Percentiles rank a stretch among this genome's conserved stretches.
These are phyloP conservation scores for Icerya purchasi DNA, from an alignment of 2,888 invertebrate species.

Conservation along the genomic window DNA sequence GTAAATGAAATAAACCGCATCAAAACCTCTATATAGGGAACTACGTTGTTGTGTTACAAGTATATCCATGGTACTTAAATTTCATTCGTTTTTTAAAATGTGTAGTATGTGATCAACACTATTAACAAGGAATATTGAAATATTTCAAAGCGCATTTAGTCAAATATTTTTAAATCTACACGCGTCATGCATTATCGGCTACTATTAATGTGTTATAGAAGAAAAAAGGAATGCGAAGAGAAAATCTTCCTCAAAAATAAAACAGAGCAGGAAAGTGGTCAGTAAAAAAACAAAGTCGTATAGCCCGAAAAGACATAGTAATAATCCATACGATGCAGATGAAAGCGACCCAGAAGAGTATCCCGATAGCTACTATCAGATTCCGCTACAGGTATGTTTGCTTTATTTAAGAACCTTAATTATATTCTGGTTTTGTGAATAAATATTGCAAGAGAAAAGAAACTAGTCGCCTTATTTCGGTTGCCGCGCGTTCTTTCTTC, in stretches of 20 bases:
- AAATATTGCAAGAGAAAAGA: background rate
- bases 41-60: no score
- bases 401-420: background rate
- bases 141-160: no score
- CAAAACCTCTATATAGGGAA: no score
- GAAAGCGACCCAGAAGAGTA: constrained; percentile 38
- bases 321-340: constrained; percentile 28
- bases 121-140: no score
- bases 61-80: no score
- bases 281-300: constrained; percentile 11
- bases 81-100: no score
- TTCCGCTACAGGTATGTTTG: constrained; percentile 43
- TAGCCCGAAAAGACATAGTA: constrained; percentile 16
- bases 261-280: constrained; percentile 5
- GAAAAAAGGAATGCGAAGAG: constrained; percentile 18
- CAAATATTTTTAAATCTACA: no score
- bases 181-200: no score
- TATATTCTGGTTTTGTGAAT: background rate
- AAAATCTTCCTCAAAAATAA: constrained; percentile 19
- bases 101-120: no score
- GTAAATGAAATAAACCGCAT: no score
- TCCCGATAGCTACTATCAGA: constrained; percentile 47
- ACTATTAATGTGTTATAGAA: no score
- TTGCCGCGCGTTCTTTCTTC: background rate
- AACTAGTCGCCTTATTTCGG: no score